A percentile compares a stretch with the other conserved stretches of the same genome.
Conservation (phyloP, 1,140 invertebrate species). For the Drosophila elegans region DNA sequence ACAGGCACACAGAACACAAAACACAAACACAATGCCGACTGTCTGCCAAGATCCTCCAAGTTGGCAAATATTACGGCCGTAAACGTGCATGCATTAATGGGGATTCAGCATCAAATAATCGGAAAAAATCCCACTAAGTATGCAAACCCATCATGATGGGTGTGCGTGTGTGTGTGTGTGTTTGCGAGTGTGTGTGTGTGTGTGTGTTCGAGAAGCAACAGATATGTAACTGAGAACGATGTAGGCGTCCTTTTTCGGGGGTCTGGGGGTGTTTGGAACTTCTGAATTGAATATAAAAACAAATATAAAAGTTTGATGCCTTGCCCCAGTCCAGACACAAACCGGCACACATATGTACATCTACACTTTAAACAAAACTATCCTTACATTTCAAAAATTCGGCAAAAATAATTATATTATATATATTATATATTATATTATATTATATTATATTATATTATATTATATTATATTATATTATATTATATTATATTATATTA, state of each 20-base stretch:
- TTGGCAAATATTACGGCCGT: constrained; percentile 58
- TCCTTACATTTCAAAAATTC: too few species aligned
- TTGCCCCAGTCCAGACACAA: constrained; percentile 22
- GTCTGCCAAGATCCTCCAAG: constrained; percentile 55
- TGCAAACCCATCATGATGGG: constrained; percentile 35
- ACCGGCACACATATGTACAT: constrained; percentile 7
- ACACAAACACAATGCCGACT: constrained; percentile 39
- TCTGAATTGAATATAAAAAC: constrained; percentile 80
- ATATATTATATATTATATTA: too few species aligned
- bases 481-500: too few species aligned
- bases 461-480: too few species aligned
- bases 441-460: too few species aligned
- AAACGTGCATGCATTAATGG: constrained; percentile 67
- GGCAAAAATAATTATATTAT: too few species aligned
- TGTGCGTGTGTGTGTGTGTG: constrained; percentile 13
- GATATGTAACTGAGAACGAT: constrained; percentile 32
- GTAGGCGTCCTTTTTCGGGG: constrained; percentile 11
- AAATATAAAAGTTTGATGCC: constrained; percentile 77
- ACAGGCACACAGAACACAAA: too few species aligned
- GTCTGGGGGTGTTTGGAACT: constrained; percentile 44
- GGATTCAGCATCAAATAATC: constrained; percentile 68
- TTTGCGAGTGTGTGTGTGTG: background rate
- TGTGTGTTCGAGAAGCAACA: constrained; percentile 45
- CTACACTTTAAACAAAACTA: background rate
- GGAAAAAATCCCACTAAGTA: constrained; percentile 44